Base-by-base conservation (phyloP, 2,113 vertebrate species). In the Microcebus griseorufus region DNA sequence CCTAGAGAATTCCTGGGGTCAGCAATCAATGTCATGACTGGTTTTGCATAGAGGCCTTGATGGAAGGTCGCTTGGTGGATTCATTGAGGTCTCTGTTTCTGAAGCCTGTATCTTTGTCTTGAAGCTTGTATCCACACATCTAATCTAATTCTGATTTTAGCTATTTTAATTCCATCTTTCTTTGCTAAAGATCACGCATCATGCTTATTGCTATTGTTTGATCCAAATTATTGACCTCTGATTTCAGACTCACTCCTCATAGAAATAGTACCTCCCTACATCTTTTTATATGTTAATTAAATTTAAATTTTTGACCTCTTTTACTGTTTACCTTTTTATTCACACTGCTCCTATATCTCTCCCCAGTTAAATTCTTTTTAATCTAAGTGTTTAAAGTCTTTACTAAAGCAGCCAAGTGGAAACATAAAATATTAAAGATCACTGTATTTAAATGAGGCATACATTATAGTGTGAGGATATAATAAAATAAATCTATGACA, bases 111-210 rank as follows among this genome's bases (percentile, higher is more conserved):
- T 92, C 18, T 75, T 29, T 90, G 32, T 45, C 17, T 93, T 86
- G 58, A 20, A 82, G 42, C 11, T 94, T 94, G 9, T 70, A 81
- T 78, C 67, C 9, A 25, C 27, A 58, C 7, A 32, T 12, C 6
- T 72, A 86, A 42, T 11, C 37, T 70, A 92, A 86, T 65, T 93
- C 42, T 97, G 37, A 69, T 73, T 88, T 80, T n/a, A 88, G 82
- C 84, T 2, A 51, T 85, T 81, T 93, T 39, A 70, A 51, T 87
- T 94, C 86, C 23, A 62, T 53, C 9, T 82, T 25, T 86, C 67
- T 60, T 78, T 97, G 22, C 42, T 76, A 48, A 10, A 51, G 20
- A 53, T 20, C 72, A 6, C 23, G 86, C 34, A 8, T 37, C 3
- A 1, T 32, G 16, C 32, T 82, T 70, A 2, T 64, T 45, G 76